Percentiles rank a stretch among this genome's conserved stretches.
Conservation (phyloP, 1,140 invertebrate genomes). For the Sycophaga agraensis region DNA sequence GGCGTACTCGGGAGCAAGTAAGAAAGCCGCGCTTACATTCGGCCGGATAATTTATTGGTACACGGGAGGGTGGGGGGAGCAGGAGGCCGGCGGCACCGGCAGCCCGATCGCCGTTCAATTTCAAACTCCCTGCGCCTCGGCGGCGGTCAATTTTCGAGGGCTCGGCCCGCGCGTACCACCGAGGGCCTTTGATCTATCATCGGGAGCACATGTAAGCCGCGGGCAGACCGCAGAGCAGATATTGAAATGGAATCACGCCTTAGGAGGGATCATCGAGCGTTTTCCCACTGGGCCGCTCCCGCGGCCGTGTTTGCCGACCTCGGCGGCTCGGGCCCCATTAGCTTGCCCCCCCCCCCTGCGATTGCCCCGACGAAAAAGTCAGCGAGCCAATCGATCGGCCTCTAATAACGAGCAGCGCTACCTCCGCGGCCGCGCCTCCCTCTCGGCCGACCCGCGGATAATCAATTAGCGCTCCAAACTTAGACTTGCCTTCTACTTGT, state of each 20-base stretch:
- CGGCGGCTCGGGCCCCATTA: background rate
- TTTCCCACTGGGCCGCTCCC: background rate
- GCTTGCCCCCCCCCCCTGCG: too few relatives aligned
- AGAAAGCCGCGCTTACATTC: too few relatives aligned
- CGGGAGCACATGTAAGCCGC: conserved; percentile 9
- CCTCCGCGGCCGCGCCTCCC: too few relatives aligned
- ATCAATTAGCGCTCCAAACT: conserved; percentile 5
- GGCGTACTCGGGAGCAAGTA: too few relatives aligned
- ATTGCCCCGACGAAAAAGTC: too few relatives aligned
- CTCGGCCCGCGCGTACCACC: background rate
- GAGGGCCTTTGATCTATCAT: background rate
- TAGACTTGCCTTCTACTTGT: background rate
- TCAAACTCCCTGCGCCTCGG: too few relatives aligned
- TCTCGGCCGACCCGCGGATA: too few relatives aligned
- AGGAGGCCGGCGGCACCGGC: too few relatives aligned
- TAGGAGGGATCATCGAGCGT: conserved; percentile 18
- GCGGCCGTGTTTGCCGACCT: conserved; percentile 18
- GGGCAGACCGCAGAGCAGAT: conserved; percentile 35
- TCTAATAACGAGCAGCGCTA: background rate
- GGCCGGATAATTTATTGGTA: too few relatives aligned
- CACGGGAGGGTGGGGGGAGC: too few relatives aligned
- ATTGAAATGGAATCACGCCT: conserved; percentile 46
- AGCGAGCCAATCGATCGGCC: background rate
- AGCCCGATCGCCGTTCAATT: too few relatives aligned
- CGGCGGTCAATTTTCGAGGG: background rate